Conservation (phyloP, 2,888 invertebrate species). For the Neuroscelio doddi region DNA sequence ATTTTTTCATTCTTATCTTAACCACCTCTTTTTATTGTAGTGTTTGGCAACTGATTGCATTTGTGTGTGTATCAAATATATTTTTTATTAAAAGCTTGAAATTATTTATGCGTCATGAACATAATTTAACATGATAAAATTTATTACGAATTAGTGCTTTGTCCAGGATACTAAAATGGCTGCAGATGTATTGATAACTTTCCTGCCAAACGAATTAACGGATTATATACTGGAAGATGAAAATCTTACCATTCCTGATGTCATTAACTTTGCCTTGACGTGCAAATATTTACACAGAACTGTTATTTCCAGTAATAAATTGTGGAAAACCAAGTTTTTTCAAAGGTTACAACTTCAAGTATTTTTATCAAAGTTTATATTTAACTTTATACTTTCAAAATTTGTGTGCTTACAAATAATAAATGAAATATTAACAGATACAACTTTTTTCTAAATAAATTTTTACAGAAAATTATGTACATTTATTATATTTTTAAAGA, state of each 20-base stretch:
- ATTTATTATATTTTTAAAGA: too few species aligned
- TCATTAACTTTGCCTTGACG: constrained; percentile 74
- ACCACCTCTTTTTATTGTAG: too few species aligned
- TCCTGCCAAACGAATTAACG: constrained; percentile 61
- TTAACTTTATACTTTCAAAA: neutral
- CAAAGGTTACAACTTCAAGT: constrained; percentile 63
- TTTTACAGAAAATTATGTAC: neutral
- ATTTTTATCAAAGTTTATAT: neutral
- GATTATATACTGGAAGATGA: constrained; percentile 62
- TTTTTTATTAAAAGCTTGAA: too few species aligned
- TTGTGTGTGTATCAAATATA: too few species aligned
- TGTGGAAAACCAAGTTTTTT: constrained; percentile 73
- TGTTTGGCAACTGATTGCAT: constrained; percentile 62
- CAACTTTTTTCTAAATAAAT: constrained; percentile 1
- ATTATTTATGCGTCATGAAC: too few species aligned
- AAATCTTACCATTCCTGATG: constrained; percentile 66
- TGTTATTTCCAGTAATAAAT: constrained; percentile 71
- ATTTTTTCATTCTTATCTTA: too few species aligned
- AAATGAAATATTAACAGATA: neutral
- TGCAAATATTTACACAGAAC: constrained; percentile 74
- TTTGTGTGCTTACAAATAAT: neutral
- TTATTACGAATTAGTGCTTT: too few species aligned
- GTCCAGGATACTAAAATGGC: constrained; percentile 48
- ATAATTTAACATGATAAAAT: too few species aligned
- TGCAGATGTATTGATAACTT: constrained; percentile 55